phyloP scores from a whole-genome alignment of 2,888 invertebrate species.

The Luffia ferchaultella region DNA sequence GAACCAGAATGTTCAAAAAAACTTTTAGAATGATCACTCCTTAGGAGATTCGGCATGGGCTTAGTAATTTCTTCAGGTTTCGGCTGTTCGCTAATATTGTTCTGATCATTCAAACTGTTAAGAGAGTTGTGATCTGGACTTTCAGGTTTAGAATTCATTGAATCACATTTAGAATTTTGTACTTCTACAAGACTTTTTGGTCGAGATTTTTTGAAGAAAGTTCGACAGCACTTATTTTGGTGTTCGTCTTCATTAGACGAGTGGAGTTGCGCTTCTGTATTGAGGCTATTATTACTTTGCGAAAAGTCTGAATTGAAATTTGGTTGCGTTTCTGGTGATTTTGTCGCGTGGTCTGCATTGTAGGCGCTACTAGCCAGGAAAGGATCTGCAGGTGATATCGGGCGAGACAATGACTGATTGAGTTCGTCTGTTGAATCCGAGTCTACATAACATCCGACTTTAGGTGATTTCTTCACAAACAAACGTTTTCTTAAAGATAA shows the following conservation, averaged over 20 bases:
- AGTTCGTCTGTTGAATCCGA: constrained; percentile 56
- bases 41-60: constrained; percentile 49
- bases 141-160: constrained; percentile 31
- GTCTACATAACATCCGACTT: constrained; percentile 61
- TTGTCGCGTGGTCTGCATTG: constrained; percentile 26
- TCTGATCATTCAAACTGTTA: constrained; percentile 44
- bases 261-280: constrained; percentile 13
- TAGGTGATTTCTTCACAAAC: constrained; percentile 59
- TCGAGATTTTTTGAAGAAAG: constrained; percentile 51
- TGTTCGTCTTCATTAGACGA: constrained; percentile 37
- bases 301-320: constrained; percentile 27
- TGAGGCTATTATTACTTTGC: constrained; percentile 24
- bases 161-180: constrained; percentile 33
- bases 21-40: constrained; percentile 40
- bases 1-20: constrained; percentile 55
- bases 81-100: constrained; percentile 25
- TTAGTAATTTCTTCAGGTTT: constrained; percentile 51
- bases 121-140: constrained; percentile 46
- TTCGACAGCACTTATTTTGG: constrained; percentile 48
- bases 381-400: constrained; percentile 57
- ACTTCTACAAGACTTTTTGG: constrained; percentile 49
- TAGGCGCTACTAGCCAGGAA: constrained; percentile 51
- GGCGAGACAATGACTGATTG: constrained; percentile 44
- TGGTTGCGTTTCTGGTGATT: constrained; percentile 26
- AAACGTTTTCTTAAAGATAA: constrained; percentile 55